phyloP scores from a whole-genome alignment of 2,797 vertebrate genomes.

The Mallotus villosus region DNA sequence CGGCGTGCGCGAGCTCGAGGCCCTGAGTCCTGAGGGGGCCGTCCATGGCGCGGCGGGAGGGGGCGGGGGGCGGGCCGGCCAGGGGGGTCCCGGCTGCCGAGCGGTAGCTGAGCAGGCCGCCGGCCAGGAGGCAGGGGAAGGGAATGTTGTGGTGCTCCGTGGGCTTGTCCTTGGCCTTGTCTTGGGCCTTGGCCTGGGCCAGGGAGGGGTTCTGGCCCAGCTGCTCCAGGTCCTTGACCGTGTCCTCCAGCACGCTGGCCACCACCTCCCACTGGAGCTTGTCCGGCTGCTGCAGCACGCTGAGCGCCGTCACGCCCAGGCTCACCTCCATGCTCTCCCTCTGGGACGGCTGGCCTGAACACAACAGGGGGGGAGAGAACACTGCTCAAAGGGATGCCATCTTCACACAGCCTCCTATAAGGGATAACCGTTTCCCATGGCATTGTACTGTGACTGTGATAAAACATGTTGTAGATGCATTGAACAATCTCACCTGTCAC shows the following conservation, averaged over 20 bases:
- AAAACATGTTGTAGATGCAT: background rate
- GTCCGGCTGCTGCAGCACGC: slow-evolving; percentile 96
- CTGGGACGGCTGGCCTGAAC: slow-evolving; percentile 88
- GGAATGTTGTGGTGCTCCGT: slow-evolving; percentile 98
- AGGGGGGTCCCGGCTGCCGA: slow-evolving; percentile 84
- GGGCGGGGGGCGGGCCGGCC: slow-evolving; percentile 75
- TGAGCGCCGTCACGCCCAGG: slow-evolving; percentile 92
- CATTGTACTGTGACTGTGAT: background rate
- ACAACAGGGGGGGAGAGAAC: background rate
- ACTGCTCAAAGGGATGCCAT: background rate
- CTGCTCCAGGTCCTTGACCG: slow-evolving; percentile 97
- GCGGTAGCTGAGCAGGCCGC: slow-evolving; percentile 94
- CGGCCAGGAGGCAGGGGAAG: slow-evolving; percentile 95
- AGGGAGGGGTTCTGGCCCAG: slow-evolving; percentile 91
- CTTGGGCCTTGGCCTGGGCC: slow-evolving; percentile 79
- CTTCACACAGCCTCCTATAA: background rate
- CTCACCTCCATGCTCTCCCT: slow-evolving; percentile 95
- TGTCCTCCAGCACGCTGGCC: slow-evolving; percentile 96
- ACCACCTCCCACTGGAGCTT: slow-evolving; percentile 99
- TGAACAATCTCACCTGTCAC: slow-evolving; percentile 80
- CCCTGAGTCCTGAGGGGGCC: slow-evolving; percentile 90
- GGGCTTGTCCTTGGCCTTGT: slow-evolving; percentile 91
- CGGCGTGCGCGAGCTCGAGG: slow-evolving; percentile 71
- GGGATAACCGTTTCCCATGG: background rate
- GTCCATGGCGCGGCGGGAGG: slow-evolving; percentile 82